Evolutionary conservation across 2,113 vertebrate genomes (phyloP).

Genomic region (Oriolus oriolus): DNA sequence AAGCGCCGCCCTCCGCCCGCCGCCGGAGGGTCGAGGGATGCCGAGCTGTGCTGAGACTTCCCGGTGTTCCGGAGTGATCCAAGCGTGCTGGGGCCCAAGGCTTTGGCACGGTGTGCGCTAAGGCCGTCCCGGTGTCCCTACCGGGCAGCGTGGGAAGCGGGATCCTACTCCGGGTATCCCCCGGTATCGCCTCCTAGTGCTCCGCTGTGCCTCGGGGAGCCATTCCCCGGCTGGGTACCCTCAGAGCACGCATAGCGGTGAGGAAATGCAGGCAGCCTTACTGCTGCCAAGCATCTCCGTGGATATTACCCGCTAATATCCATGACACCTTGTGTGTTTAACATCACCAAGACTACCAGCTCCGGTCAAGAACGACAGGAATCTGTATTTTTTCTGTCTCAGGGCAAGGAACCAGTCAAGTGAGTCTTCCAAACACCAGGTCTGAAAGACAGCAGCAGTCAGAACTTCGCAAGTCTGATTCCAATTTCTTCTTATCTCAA

Average conservation of each 20-base stretch:
- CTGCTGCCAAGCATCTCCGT: neutral
- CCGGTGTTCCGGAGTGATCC: accelerated
- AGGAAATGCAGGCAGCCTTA: neutral
- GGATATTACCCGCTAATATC: neutral
- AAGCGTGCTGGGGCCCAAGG: accelerated
- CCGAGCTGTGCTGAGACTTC: accelerated
- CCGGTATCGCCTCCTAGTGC: too few relatives aligned
- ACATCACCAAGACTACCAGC: neutral
- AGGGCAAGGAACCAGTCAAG: neutral
- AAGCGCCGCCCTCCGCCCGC: neutral
- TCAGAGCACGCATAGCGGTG: neutral
- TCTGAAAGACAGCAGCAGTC: neutral
- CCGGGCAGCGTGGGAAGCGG: neutral
- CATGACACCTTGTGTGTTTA: neutral
- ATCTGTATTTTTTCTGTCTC: neutral
- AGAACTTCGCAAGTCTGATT: neutral
- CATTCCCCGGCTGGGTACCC: neutral
- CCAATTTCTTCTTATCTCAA: neutral
- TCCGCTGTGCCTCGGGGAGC: neutral
- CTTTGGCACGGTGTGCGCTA: accelerated
- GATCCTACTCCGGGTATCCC: accelerated
- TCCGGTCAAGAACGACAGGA: neutral
- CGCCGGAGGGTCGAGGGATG: accelerated
- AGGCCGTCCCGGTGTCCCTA: too few relatives aligned
- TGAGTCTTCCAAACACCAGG: neutral